Base-by-base conservation (phyloP, 1,140 invertebrate genomes). In the Achroia grisella region DNA sequence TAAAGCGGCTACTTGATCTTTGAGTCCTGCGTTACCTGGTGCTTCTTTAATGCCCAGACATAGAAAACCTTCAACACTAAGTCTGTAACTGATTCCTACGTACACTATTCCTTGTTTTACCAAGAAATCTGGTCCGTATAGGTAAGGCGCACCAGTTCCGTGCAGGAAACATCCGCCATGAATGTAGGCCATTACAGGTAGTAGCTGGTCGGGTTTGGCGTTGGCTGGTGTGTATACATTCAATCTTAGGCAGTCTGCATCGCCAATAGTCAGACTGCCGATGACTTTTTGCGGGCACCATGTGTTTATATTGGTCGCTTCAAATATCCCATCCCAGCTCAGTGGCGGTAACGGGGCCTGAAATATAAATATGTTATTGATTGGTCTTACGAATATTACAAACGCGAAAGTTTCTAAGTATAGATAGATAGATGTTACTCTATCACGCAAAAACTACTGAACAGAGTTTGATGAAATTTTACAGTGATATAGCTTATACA, bases 231-330 rank as follows among this genome's bases (percentile, higher is more conserved):
- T 90, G 67, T 94, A 95, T 8, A 97, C 87, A 69, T 97, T 95
- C 2, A 96, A 79, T 52, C 92, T 93, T 8, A 96, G 78, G 72
- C 95, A 97, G 78, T 97, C 93, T 58, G 93, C 92, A 29, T 84
- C 88, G 11, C 89, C 89, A 2, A 89, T 64, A 12, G 39, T 15
- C 6, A 72, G 35, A 8, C 68, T 27, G 2, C 68, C n/a, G 6
- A 23, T 23, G 43, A 74, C 55, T 34, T 50, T 60, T 52, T 85
- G 81, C 1, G 76, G 70, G 51, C 81, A 85, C 50, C 75, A 64
- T 6, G 52, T 66, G 49, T 81, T 75, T 45, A 75, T 73, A 36
- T 86, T 67, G 10, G 81, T 67, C 2, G 88, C 88, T 36, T 88
- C 78, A 32, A 82, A 74, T 2, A 88, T 63, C 4, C 77, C 86